These are phyloP conservation scores for Rhingia rostrata DNA, from an alignment of 2,888 invertebrate species.

Conservation along the genomic window DNA sequence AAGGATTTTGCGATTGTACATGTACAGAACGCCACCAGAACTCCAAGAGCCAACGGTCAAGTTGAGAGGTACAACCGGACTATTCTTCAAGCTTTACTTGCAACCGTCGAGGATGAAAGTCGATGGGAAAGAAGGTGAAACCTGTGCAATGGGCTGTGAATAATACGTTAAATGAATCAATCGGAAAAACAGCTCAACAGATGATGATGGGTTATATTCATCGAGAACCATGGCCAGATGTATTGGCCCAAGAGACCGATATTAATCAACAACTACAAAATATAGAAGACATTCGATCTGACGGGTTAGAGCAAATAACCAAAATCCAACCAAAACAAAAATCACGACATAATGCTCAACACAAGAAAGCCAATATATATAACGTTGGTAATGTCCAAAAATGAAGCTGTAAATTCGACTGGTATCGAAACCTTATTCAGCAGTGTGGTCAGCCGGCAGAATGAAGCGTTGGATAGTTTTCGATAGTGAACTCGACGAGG, in stretches of 20 bases:
- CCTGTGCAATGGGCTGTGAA: too few species aligned
- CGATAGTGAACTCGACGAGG: too few species aligned
- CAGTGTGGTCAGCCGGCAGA: conserved; percentile 28
- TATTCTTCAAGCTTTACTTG: too few species aligned
- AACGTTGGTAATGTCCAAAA: conserved; percentile 25
- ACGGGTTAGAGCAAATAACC: conserved; percentile 28
- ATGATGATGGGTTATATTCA: conserved; percentile 27
- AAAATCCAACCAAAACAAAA: conserved; percentile 38
- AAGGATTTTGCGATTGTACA: too few species aligned
- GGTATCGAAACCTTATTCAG: conserved; percentile 37
- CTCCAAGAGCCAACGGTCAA: too few species aligned
- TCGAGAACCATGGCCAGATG: conserved; percentile 24
- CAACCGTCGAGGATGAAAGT: conserved; percentile 17
- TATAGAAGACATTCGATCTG: conserved; percentile 9
- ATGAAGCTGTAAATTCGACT: conserved; percentile 31
- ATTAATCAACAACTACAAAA: conserved; percentile 14
- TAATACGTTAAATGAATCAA: conserved; percentile 17
- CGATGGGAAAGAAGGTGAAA: too few species aligned
- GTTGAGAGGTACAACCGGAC: too few species aligned
- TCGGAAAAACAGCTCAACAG: conserved; percentile 33
- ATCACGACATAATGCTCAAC: conserved; percentile 6
- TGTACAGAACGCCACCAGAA: too few species aligned
- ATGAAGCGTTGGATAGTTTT: conserved; percentile 36
- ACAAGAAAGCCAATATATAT: conserved; percentile 33
- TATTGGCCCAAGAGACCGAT: background rate